Conservation (phyloP, 1,140 invertebrate genomes). For the Leptinotarsa undecemlineata region DNA sequence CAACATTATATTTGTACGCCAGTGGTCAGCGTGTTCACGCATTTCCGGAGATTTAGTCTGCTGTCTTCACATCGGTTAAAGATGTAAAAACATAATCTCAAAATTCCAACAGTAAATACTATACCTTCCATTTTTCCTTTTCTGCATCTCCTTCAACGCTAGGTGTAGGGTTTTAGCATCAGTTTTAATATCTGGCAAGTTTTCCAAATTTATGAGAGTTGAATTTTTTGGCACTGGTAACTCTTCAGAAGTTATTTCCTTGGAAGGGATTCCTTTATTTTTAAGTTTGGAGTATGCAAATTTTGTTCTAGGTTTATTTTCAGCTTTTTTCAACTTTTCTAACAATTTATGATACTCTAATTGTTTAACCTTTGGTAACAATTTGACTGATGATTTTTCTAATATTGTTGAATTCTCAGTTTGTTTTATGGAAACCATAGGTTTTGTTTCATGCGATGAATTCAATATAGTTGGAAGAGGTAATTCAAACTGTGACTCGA, state of each 20-base stretch:
- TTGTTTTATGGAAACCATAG: not conserved
- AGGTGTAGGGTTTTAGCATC: conserved; percentile 35
- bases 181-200: conserved; percentile 20
- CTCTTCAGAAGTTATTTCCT: not conserved
- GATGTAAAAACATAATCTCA: too few species aligned
- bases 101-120: too few species aligned
- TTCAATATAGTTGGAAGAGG: not conserved
- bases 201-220: conserved; percentile 9
- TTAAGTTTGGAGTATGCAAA: conserved; percentile 21
- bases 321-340: conserved; percentile 39
- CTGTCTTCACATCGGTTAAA: too few species aligned
- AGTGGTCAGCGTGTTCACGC: too few species aligned
- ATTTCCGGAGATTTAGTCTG: too few species aligned
- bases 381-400: conserved; percentile 50
- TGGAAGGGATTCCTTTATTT: not conserved
- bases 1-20: too few species aligned
- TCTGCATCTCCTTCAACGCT: conserved; percentile 45
- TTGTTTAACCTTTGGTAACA: conserved; percentile 50
- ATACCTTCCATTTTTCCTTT: conserved; percentile 48
- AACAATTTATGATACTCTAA: conserved; percentile 51
- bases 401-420: conserved; percentile 25
- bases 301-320: conserved; percentile 33
- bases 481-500: conserved; percentile 39
- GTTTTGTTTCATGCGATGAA: conserved; percentile 14
- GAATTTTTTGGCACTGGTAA: not conserved